Conservation (phyloP, 2,797 vertebrate species). For the Aphelocoma californica region DNA sequence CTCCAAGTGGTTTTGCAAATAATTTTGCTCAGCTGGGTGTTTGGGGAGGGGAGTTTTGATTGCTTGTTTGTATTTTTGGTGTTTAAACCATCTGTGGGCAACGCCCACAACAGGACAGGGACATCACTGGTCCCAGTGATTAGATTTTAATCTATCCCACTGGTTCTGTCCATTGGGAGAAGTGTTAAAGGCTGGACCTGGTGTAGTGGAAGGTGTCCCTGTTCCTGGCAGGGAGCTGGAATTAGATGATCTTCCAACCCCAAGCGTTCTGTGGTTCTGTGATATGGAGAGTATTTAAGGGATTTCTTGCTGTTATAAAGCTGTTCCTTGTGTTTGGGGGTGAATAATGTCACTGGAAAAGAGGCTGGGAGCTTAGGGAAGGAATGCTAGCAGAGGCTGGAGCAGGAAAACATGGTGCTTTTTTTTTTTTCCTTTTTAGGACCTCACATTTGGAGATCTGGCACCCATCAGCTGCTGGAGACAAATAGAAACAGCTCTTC, state of each 20-base stretch:
- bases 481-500: rapidly evolving
- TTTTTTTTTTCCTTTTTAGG: not conserved
- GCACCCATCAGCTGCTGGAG: not conserved
- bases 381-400: not conserved
- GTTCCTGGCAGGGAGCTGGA: not conserved
- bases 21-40: not conserved
- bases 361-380: not conserved
- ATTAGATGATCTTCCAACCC: not conserved
- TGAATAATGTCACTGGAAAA: not conserved
- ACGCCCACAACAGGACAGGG: not conserved
- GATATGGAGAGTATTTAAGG: not conserved
- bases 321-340: not conserved
- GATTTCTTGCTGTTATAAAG: not conserved
- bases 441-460: not conserved
- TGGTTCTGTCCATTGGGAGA: rapidly evolving
- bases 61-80: not conserved
- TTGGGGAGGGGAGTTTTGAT: not conserved
- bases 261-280: not conserved
- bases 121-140: not conserved
- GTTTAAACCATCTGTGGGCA: not conserved
- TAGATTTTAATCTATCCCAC: not conserved
- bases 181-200: not conserved
- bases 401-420: not conserved
- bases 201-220: not conserved
- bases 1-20: not conserved